Percentiles rank a stretch among this genome's conserved stretches.
These are phyloP conservation scores for Rhimphoctona megacephalus DNA, from an alignment of 2,888 invertebrate species.

Conservation along the genomic window DNA sequence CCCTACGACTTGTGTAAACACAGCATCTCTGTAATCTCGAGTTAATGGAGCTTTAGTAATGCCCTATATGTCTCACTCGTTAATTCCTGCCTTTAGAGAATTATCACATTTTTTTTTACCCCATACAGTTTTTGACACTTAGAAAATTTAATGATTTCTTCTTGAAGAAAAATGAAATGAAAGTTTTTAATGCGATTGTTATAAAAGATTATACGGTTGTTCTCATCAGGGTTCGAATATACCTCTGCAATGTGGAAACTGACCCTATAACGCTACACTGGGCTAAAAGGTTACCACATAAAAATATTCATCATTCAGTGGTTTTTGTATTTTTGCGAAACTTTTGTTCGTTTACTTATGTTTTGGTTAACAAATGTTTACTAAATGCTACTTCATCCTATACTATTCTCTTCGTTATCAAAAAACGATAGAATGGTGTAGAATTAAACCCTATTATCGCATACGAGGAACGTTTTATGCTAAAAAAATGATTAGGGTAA, in stretches of 20 bases:
- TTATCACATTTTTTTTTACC: conserved; percentile 15
- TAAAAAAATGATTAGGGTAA: not conserved
- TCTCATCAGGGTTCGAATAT: not conserved
- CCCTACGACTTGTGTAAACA: conserved; percentile 79
- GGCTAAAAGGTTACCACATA: not conserved
- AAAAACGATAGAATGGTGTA: not conserved
- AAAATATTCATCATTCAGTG: not conserved
- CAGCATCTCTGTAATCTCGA: conserved; percentile 81
- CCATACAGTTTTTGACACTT: not conserved
- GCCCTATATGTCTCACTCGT: conserved; percentile 44
- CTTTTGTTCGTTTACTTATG: not conserved
- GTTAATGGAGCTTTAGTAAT: conserved; percentile 80
- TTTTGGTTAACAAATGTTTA: not conserved
- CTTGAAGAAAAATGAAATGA: not conserved
- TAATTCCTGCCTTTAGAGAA: conserved; percentile 17
- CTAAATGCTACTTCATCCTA: not conserved
- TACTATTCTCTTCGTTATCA: not conserved
- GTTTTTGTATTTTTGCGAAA: not conserved
- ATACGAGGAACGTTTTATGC: too few relatives aligned
- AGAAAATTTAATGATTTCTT: not conserved
- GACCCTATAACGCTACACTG: not conserved
- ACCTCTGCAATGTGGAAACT: not conserved
- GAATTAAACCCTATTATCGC: not conserved
- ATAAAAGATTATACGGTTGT: not conserved
- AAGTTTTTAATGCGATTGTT: not conserved